Conservation (phyloP, 2,888 invertebrate species). For the Nasonia oneida region DNA sequence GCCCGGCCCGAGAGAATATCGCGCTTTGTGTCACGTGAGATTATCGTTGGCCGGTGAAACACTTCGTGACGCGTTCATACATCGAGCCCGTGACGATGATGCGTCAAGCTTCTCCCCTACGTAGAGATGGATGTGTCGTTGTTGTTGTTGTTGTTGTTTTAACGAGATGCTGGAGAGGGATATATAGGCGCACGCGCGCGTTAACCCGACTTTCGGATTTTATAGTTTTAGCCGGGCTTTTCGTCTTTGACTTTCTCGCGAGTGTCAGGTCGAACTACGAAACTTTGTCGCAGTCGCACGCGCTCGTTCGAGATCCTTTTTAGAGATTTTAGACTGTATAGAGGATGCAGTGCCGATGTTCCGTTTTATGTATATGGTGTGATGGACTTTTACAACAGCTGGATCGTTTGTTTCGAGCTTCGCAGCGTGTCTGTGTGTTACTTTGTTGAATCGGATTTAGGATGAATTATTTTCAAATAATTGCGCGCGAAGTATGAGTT, state of each 20-base stretch:
- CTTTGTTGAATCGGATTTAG: too few species aligned
- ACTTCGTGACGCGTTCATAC: slow-evolving; percentile 15
- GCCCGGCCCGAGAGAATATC: background rate
- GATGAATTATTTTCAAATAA: too few species aligned
- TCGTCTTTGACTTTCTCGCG: slow-evolving; percentile 3
- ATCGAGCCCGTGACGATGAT: slow-evolving; percentile 5
- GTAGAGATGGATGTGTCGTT: background rate
- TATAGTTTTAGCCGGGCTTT: background rate
- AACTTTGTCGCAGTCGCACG: background rate
- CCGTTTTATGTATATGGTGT: background rate
- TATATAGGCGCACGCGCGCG: background rate
- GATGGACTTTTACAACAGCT: too few species aligned
- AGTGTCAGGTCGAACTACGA: background rate
- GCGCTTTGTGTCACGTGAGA: slow-evolving; percentile 55
- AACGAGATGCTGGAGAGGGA: background rate
- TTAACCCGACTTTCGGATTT: background rate
- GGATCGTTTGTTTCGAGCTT: too few species aligned
- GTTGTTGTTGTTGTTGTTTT: background rate
- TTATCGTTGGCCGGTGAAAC: slow-evolving; percentile 37
- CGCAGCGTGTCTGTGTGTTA: too few species aligned
- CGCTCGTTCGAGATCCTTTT: background rate
- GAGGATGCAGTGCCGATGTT: background rate
- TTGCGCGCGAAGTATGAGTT: too few species aligned
- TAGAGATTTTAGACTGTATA: background rate
- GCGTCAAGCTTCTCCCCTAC: background rate